Conservation (phyloP, 2,113 vertebrate species). For the Microcebus jonahi region DNA sequence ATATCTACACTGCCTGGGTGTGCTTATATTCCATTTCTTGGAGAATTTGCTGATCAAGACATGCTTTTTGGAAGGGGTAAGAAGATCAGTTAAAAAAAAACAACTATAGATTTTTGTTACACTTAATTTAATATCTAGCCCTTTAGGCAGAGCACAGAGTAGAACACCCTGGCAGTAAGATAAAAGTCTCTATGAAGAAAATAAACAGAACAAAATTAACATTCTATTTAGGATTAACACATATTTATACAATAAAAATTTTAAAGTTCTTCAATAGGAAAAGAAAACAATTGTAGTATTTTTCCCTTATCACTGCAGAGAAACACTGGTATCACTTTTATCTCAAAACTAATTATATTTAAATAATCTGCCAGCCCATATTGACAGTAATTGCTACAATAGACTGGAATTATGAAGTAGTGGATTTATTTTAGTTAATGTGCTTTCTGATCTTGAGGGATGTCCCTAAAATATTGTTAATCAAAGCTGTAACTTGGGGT, state of each 20-base stretch:
- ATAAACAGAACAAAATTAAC: not conserved
- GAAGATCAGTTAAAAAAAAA: constrained; percentile 44
- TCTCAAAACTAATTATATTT: not conserved
- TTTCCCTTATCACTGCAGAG: not conserved
- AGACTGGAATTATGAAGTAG: not conserved
- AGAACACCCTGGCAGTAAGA: not conserved
- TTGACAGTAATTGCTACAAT: not conserved
- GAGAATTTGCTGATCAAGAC: constrained; percentile 44
- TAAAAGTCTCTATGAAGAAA: not conserved
- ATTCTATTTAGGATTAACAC: not conserved
- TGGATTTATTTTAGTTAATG: not conserved
- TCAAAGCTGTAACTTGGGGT: not conserved
- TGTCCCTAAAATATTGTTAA: not conserved
- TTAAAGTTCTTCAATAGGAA: constrained; percentile 16
- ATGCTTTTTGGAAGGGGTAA: constrained; percentile 43
- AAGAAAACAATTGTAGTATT: not conserved
- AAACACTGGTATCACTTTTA: not conserved
- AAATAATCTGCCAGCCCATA: not conserved
- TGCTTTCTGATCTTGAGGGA: not conserved
- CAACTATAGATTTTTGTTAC: constrained; percentile 13
- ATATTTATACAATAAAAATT: constrained; percentile 1
- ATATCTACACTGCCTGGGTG: not conserved
- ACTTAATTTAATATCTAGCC: not conserved
- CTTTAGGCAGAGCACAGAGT: not conserved
- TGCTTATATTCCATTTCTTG: constrained; percentile 37